Evolutionary conservation across 2,113 vertebrate genomes (phyloP), one percentile per base, ranked within the genome.

Genomic region (Vimba vimba): DNA sequence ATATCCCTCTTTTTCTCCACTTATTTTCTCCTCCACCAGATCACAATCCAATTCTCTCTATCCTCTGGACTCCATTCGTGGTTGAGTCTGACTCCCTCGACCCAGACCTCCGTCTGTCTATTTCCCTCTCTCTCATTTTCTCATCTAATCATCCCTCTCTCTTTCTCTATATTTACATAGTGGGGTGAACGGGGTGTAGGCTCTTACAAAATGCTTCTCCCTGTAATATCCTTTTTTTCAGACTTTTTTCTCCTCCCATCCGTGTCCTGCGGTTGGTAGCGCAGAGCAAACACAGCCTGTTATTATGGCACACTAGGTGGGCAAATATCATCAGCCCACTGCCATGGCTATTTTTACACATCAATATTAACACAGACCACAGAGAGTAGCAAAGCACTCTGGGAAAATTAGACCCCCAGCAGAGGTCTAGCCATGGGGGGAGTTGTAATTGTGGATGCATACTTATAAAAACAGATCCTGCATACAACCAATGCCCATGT

Each of bases 261-360:
- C 86, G 86, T 74, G 79, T 92, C 88, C 50, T 68, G 88, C 91
- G 83, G 91, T 91, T 75, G 55, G 87, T 92, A 89, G 84, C 89
- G 86, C 88, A 91, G 93, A 94, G 92, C 92, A 93, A 93, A 94
- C 92, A 93, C 86, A 88, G 88, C 88, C 81, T 71, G 84, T 85
- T 86, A 87, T 95, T 94, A 95, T 93, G 90, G 71, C 90, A 90
- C 73, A 86, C 88, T 92, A 90, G 91, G 75, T 93, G 91, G 91
- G 93, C 93, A 95, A 95, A 95, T 94, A 95, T 91, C 92, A 94
- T 66, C 85, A 90, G 87, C 90, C 90, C 87, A 39, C 89, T 89
- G 91, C 94, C 92, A 92, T 94, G 91, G 94, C 94, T 94, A 94
- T 94, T 92, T 95, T 94, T 94, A 93, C 93, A 91, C 90, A 90